Evolutionary conservation across 2,888 invertebrate species (phyloP).

Genomic region (Apodemia duryi): DNA sequence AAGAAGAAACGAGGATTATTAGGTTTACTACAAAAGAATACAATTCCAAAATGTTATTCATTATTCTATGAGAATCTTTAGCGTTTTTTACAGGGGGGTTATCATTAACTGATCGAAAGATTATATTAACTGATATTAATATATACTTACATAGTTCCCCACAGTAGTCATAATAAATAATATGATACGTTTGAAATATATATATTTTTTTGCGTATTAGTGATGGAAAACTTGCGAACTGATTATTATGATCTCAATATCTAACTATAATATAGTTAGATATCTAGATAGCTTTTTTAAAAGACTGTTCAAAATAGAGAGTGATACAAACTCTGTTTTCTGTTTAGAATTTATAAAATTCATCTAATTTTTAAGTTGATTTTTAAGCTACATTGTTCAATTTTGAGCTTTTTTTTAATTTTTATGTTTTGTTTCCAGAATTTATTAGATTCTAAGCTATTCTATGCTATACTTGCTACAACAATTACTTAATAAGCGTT

Average conservation of each 20-base stretch:
- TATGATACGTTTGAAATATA: background rate
- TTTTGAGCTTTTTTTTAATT: too few relatives aligned
- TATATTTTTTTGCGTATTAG: background rate
- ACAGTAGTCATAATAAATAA: background rate
- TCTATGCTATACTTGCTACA: too few relatives aligned
- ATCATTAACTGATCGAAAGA: background rate
- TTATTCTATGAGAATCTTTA: background rate
- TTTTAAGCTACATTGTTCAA: too few relatives aligned
- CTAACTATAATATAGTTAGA: too few relatives aligned
- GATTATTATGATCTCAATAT: background rate
- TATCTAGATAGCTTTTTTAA: background rate
- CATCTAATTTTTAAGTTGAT: constrained; percentile 2
- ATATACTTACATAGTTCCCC: background rate
- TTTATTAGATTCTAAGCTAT: too few relatives aligned
- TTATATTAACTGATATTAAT: background rate
- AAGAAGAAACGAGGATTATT: constrained; percentile 4
- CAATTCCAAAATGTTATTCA: background rate
- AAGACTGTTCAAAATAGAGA: background rate
- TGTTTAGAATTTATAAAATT: background rate
- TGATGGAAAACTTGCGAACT: too few relatives aligned
- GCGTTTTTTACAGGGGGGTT: background rate
- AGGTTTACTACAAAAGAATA: constrained; percentile 2
- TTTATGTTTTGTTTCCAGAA: too few relatives aligned
- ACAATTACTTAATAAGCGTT: too few relatives aligned
- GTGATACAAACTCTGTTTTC: background rate